A percentile compares a stretch with the other conserved stretches of the same genome.
Evolutionary conservation across 30 jellyfish, hydroid and myxozoan species (phyloP).

Genomic region (Turritopsis rubra): DNA sequence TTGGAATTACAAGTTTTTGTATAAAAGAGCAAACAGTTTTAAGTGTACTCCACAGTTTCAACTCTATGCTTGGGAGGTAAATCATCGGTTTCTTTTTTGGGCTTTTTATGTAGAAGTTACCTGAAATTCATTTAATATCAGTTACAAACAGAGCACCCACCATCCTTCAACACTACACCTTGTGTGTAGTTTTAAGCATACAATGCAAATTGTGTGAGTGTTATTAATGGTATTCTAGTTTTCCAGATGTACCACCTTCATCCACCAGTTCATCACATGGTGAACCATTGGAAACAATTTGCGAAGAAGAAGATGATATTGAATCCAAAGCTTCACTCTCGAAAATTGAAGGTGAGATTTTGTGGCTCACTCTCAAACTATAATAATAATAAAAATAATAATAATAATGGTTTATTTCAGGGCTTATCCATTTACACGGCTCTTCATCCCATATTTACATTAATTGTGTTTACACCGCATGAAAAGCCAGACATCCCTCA

Average conservation of each 20-base stretch:
- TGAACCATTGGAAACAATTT: not conserved
- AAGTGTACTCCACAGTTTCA: not conserved
- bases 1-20: constrained; percentile 8
- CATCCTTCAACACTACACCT: too few species aligned
- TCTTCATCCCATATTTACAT: too few species aligned
- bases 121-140: not conserved
- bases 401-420: too few species aligned
- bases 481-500: too few species aligned
- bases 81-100: not conserved
- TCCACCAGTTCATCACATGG: not conserved
- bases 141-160: too few species aligned
- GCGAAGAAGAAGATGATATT: not conserved
- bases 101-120: not conserved
- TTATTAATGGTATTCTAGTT: not conserved
- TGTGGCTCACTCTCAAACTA: too few species aligned
- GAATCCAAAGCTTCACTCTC: not conserved
- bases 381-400: too few species aligned
- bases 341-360: not conserved
- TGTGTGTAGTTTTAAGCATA: too few species aligned
- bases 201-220: too few species aligned
- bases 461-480: too few species aligned
- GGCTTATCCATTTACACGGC: too few species aligned
- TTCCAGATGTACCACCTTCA: not conserved
- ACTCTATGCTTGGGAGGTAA: not conserved
- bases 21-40: constrained; percentile 10